phyloP scores from a whole-genome alignment of 2,797 vertebrate genomes.

The Selene dorsalis region DNA sequence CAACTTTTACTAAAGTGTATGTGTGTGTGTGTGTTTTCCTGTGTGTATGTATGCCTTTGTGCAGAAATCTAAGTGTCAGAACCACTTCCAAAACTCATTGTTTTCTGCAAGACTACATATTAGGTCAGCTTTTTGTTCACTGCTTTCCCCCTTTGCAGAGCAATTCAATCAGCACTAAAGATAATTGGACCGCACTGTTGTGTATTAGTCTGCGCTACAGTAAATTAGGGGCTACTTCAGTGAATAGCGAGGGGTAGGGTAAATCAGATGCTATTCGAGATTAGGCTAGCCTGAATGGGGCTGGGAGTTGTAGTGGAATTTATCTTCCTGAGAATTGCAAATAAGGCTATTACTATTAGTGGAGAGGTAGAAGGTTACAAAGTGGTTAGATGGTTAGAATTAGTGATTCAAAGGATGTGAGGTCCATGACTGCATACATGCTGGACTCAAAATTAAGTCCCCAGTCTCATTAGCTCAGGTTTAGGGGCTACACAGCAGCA shows the following conservation, averaged over 20 bases:
- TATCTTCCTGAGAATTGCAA: constrained; percentile 71
- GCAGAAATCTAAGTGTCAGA: constrained; percentile 26
- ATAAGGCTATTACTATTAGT: constrained; percentile 66
- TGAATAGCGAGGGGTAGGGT: constrained; percentile 72
- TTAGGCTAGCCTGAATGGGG: constrained; percentile 71
- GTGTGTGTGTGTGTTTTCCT: constrained; percentile 1
- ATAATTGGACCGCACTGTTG: constrained; percentile 78
- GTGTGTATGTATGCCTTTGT: constrained; percentile 1
- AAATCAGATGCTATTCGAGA: constrained; percentile 80
- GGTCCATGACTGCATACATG: constrained; percentile 36
- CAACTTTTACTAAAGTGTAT: not conserved
- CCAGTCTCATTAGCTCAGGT: constrained; percentile 24
- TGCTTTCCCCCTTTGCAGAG: constrained; percentile 63
- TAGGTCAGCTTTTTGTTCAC: constrained; percentile 69
- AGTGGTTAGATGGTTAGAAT: constrained; percentile 21
- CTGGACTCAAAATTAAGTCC: constrained; percentile 23
- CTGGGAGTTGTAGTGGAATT: constrained; percentile 61
- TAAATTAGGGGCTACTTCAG: constrained; percentile 80
- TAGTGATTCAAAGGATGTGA: constrained; percentile 20
- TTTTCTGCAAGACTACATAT: constrained; percentile 58
- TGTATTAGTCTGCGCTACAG: constrained; percentile 69
- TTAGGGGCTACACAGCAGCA: not conserved
- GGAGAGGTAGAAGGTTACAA: constrained; percentile 49
- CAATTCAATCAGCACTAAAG: constrained; percentile 81
- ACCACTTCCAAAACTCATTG: constrained; percentile 57